These are phyloP conservation scores for Grallaria varia DNA, from an alignment of 2,113 vertebrate species.

Conservation along the genomic window DNA sequence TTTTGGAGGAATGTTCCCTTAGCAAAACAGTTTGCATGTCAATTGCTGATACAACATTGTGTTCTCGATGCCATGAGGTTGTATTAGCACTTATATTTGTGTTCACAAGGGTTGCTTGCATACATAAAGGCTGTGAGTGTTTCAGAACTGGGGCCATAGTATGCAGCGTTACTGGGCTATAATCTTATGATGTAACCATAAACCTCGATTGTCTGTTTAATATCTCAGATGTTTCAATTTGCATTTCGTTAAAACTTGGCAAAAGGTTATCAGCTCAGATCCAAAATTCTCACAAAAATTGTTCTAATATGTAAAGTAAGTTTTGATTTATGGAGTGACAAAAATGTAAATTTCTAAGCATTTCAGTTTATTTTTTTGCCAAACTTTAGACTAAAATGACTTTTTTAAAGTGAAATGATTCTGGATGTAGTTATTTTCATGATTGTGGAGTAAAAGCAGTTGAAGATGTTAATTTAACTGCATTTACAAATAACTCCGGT, in stretches of 20 bases:
- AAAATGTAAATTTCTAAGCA: constrained; percentile 82
- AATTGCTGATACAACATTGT: constrained; percentile 54
- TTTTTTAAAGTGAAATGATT: constrained; percentile 54
- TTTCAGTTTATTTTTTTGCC: constrained; percentile 80
- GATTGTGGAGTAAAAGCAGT: constrained; percentile 20
- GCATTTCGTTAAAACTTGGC: constrained; percentile 83
- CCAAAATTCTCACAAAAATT: constrained; percentile 77
- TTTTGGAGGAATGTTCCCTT: constrained; percentile 57
- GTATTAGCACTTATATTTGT: constrained; percentile 39
- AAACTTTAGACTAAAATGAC: constrained; percentile 76
- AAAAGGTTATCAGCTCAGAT: constrained; percentile 80
- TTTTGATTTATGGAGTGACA: constrained; percentile 87
- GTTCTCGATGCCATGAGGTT: constrained; percentile 35
- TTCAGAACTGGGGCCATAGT: constrained; percentile 37
- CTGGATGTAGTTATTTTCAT: constrained; percentile 57
- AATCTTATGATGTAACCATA: constrained; percentile 74
- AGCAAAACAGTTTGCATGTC: constrained; percentile 64
- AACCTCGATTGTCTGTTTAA: constrained; percentile 78
- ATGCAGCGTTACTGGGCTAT: constrained; percentile 65
- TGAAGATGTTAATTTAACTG: constrained; percentile 43
- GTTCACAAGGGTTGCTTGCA: constrained; percentile 29
- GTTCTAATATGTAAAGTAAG: constrained; percentile 84
- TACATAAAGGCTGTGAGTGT: not conserved
- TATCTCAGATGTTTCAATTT: constrained; percentile 85
- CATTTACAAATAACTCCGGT: constrained; percentile 44